Base-by-base conservation (phyloP, 1,140 invertebrate genomes). In the Camponotus vicinus region DNA sequence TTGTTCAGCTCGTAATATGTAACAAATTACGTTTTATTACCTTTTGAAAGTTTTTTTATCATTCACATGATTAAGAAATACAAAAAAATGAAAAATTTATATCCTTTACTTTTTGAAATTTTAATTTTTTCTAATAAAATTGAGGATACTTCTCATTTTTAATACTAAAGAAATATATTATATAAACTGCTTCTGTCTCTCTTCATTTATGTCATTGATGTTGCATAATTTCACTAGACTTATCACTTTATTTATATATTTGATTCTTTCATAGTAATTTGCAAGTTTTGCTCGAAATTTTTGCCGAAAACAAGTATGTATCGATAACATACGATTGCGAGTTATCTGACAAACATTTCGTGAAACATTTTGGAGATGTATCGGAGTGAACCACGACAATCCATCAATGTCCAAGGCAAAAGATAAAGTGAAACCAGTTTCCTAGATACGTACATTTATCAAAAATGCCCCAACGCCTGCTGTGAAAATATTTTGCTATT, bases 341-440 rank as follows among this genome's bases (percentile, higher is more conserved):
- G 66, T 76, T 78, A 76, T 34, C 63, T 66, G 73, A 77, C 73
- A 34, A 85, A 78, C 59, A 63, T 49, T n/a, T 27, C 70, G 45
- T 42, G 70, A 42, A 84, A 66, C 75, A 85, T 78, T 78, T 76
- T 13, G 34, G 45, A 78, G 82, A 85, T 85, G 73, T 61, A 63
- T 78, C 27, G 61, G 1, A 27, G 82, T 82, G 78, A 86, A 83
- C 66, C 85, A 40, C 66, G 67, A 82, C 78, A 59, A 80, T 86
- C 85, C 64, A 86, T 86, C 85, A 86, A 86, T 71, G 85, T 86
- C 85, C 52, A 42, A 67, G 64, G 64, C 77, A 64, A 83, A 63
- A 80, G 78, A 86, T 80, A 80, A 82, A 86, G 66, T 82, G 55
- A 83, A 70, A 82, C 85, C 85, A 86, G 82, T 85, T 85, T 66